Evolutionary conservation across 2,113 vertebrate species (phyloP), one percentile per base, ranked within the genome.

Genomic region (Recurvirostra avosetta): DNA sequence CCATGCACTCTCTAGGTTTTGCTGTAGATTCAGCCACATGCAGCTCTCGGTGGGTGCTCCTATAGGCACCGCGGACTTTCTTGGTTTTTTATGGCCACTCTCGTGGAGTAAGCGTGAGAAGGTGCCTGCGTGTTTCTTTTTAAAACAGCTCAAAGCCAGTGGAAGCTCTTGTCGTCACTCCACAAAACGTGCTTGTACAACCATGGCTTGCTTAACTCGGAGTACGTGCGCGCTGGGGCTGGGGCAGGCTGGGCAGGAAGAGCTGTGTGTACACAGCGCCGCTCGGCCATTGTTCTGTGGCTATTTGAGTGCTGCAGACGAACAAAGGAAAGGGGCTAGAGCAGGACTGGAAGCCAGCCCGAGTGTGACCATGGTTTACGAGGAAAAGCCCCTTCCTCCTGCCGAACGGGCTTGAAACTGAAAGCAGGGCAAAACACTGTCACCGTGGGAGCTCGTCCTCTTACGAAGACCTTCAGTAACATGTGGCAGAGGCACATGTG

Each of bases 341-440:
- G 83, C 81, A 53, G 74, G 67, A 89, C 93, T 96, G 92, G 92
- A 92, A 96, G 70, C 62, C 76, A 88, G 88, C 86, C 94, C 84
- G 50, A 78, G 63, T 30, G n/a, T 94, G 88, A 96, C 14, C 36
- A 26, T 29, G 19, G 58, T 79, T 79, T 63, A 21, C 9, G n/a
- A 94, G 93, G 82, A 96, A 91, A 95, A 93, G 73, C 75, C 94
- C 96, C 95, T 93, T 96, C 90, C 88, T 95, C 84, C 61, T 61
- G n/a, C 29, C 0, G 1, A 92, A 45, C 8, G 38, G 70, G 88
- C 88, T 89, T 91, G 91, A 94, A 97, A 96, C 88, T 73, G 91
- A 91, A 97, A 95, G 92, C 87, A 86, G 66, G 77, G 41, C 77
- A 68, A 72, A 92, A 58, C 6, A 1, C 18, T 25, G 16, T 50